A percentile compares a stretch with the other conserved stretches of the same genome.
These are phyloP conservation scores for Germaria angustata DNA, from an alignment of 2,888 invertebrate genomes.

Conservation along the genomic window DNA sequence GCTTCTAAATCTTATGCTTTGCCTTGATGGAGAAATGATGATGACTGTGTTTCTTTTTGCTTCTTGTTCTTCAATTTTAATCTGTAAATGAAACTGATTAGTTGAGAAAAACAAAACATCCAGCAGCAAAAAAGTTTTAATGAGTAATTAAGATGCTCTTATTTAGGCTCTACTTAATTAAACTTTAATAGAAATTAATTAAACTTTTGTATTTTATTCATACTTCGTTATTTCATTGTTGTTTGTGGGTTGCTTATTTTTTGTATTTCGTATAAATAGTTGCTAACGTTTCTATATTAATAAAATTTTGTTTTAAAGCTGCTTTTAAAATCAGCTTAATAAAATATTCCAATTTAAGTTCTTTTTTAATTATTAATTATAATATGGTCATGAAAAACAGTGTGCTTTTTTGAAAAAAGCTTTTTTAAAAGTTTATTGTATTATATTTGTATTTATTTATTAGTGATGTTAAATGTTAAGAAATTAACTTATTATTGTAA, in stretches of 20 bases:
- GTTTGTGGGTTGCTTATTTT: not conserved
- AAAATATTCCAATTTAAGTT: no score
- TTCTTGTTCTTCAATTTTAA: not conserved
- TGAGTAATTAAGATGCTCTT: constrained; percentile 56
- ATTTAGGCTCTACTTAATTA: constrained; percentile 55
- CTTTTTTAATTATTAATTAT: no score
- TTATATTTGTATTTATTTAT: no score
- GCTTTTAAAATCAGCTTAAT: no score
- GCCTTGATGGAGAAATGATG: constrained; percentile 25
- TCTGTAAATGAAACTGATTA: constrained; percentile 42
- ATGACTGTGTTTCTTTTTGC: constrained; percentile 22
- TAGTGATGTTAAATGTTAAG: no score
- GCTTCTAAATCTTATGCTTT: not conserved
- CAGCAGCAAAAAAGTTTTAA: constrained; percentile 58
- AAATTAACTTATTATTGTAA: no score
- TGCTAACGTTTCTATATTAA: not conserved
- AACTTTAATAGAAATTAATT: constrained; percentile 66
- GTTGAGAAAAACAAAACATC: constrained; percentile 20
- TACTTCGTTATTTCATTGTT: not conserved
- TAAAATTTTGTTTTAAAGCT: not conserved
- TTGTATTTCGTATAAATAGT: not conserved
- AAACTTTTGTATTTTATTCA: constrained; percentile 37
- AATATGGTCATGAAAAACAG: no score
- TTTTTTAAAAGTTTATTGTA: no score
- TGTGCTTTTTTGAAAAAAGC: no score